Base-by-base conservation (phyloP, 2,113 vertebrate species). In the Percina caprodes region DNA sequence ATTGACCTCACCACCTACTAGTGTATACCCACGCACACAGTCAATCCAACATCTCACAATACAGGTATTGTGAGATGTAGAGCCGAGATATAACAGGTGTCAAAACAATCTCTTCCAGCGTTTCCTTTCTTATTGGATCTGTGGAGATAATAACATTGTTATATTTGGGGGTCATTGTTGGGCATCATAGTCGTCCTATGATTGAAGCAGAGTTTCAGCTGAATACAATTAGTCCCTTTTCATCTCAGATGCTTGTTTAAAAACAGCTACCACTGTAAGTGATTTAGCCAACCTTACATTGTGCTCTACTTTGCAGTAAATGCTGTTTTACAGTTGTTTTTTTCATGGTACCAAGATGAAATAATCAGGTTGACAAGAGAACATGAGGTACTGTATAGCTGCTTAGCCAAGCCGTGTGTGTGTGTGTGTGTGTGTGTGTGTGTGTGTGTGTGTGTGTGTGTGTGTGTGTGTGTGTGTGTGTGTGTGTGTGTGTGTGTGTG, bases 331-430 rank as follows among this genome's bases (percentile, higher is more conserved):
- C 4, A 16, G 42, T 59, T 4, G 2, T 58, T 72, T 61, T 68
- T 60, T 62, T 49, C 26, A 52, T 58, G 49, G 23, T 11, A 59
- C 23, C 16, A 69, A 78, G 62, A 39, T 84, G 58, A 82, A 73
- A 74, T 81, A 71, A 84, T 84, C 48, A 73, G 54, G 56, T 63
- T 79, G 77, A 75, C 63, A 71, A n/a, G 62, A 77, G 69, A 62
- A 72, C 51, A 52, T 30, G 14, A 59, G 60, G 46, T 54, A 74
- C 74, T 62, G 33, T 2, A 77, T 73, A 49, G 33, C 55, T 67
- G 42, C 62, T 52, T 63, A 62, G 30, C 58, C 54, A 62, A 51
- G 49, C 67, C 45, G 1, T 58, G 8, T 42, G n/a, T 35, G 12
- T 13, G 3, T 69, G 7, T 33, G 14, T 74, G 42, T 69, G 66